Evolutionary conservation across 1,140 invertebrate species (phyloP), one percentile per base, ranked within the genome.

Genomic region (Anoplophora glabripennis): DNA sequence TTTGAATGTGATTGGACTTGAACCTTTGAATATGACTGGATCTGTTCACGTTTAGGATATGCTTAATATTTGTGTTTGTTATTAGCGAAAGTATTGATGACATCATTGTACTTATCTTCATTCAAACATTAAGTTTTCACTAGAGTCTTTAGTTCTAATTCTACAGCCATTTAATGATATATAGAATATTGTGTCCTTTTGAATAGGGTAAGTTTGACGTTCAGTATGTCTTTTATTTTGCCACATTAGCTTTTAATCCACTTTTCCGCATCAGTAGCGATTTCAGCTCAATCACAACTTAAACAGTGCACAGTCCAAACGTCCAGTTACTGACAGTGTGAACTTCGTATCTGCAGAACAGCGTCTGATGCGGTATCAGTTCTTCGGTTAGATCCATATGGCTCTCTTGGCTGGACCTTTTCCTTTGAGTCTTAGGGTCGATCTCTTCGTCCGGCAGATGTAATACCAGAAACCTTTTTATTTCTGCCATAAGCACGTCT

Each of bases 321-420:
- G 57, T 59, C 66, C 66, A 68, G 44, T 68, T 68, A 18, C 55
- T 65, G 9, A 65, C 52, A 18, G 66, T 63, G 11, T 55, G 63
- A 3, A 68, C 64, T 52, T 68, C 57, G 48, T 44, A 68, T 38
- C 57, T 46, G 17, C 57, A 65, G 38, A 49, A 55, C 18, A 57
- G 15, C 41, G 63, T 63, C 14, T 65, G 66, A 48, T 59, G 56
- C 7, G 63, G 63, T 28, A 65, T 54, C n/a, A 63, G 12, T 14
- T 49, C 21, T 9, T 65, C 63, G 10, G 12, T 46, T 0, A 42
- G 38, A 17, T 65, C 42, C 5, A 28, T 33, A 35, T 59, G 46
- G 21, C 48, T 61, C 7, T 34, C 60, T 56, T 61, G 60, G 34
- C 59, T 65, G 7, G 59, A 52, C 12, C 61, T 60, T 53, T 45